A percentile compares a stretch with the other conserved stretches of the same genome.
phyloP scores from a whole-genome alignment of 2,888 invertebrate genomes.

The Drosophila anomalata region DNA sequence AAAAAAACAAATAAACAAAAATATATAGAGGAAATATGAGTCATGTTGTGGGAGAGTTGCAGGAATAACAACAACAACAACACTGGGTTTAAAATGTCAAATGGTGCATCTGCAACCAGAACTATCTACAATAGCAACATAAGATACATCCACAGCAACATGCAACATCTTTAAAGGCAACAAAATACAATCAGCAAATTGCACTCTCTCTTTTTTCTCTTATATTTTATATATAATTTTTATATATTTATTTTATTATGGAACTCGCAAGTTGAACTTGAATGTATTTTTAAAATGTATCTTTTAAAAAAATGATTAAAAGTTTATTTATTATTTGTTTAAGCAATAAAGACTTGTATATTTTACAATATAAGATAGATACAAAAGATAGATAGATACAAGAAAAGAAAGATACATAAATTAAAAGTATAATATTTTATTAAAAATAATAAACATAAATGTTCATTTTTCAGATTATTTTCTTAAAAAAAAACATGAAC shows the following conservation, averaged over 20 bases:
- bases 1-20: conserved; percentile 4
- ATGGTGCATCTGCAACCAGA: conserved; percentile 49
- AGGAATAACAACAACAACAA: conserved; percentile 1
- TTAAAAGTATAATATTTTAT: no score
- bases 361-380: no score
- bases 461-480: no score
- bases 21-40: conserved; percentile 14
- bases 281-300: background rate
- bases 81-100: conserved; percentile 65
- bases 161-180: conserved; percentile 39
- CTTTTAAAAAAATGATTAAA: background rate
- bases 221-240: background rate
- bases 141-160: conserved; percentile 11
- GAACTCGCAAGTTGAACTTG: background rate
- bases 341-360: no score
- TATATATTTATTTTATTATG: no score
- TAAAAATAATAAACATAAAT: no score
- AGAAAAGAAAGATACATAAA: no score
- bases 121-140: conserved; percentile 2
- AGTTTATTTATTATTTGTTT: background rate
- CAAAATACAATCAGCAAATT: conserved; percentile 72
- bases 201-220: conserved; percentile 46
- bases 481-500: no score
- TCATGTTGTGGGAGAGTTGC: conserved; percentile 16
- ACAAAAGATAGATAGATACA: no score